Evolutionary conservation across 2,797 vertebrate genomes (phyloP).

Genomic region (Pangasius sanitwongsei): DNA sequence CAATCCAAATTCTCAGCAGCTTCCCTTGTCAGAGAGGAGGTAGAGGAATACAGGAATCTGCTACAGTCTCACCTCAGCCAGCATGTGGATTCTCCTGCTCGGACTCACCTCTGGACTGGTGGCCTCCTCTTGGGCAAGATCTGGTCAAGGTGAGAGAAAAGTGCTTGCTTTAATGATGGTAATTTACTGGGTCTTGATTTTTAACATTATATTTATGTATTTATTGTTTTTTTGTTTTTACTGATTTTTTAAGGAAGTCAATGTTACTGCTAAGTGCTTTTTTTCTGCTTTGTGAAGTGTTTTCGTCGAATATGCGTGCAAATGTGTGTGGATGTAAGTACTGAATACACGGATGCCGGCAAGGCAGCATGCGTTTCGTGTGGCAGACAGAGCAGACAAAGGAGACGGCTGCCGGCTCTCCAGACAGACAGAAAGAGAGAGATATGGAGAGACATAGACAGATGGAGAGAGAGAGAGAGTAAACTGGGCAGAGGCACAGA

Average conservation of each 20-base stretch:
- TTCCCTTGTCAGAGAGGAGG: constrained; percentile 67
- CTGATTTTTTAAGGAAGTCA: not conserved
- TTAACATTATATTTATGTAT: not conserved
- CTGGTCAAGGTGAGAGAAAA: constrained; percentile 68
- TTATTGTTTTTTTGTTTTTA: not conserved
- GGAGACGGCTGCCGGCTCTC: constrained; percentile 26
- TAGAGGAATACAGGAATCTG: constrained; percentile 61
- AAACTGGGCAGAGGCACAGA: not conserved
- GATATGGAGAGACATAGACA: not conserved
- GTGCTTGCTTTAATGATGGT: not conserved
- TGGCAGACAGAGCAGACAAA: constrained; percentile 66
- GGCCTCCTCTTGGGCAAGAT: constrained; percentile 66
- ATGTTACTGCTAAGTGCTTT: not conserved
- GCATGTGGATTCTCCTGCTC: constrained; percentile 60
- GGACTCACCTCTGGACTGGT: constrained; percentile 74
- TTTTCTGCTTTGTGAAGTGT: not conserved
- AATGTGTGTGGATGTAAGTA: constrained; percentile 2
- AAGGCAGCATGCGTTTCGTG: constrained; percentile 65
- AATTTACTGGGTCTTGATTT: not conserved
- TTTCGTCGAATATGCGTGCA: constrained; percentile 11
- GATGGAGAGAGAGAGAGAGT: not conserved
- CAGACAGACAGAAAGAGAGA: constrained; percentile 36
- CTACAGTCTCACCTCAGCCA: constrained; percentile 46
- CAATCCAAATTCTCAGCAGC: constrained; percentile 47
- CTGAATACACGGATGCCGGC: constrained; percentile 63